A percentile compares a stretch with the other conserved stretches of the same genome.
Evolutionary conservation across 2,888 invertebrate genomes (phyloP).

Genomic region (Drosophila conformis): DNA sequence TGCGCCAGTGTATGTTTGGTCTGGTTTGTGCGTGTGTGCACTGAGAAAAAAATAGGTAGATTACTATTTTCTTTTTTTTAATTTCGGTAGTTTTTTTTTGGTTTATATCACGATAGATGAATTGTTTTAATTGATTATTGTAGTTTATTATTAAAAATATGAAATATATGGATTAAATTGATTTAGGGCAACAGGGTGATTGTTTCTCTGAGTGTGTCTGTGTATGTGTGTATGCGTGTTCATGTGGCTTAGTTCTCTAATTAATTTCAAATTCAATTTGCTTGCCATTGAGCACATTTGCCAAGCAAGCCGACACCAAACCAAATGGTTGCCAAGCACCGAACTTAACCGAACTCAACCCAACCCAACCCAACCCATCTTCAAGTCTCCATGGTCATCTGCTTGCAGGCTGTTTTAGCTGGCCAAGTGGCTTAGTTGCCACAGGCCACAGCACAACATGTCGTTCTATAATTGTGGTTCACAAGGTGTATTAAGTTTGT

Average conservation of each 20-base stretch:
- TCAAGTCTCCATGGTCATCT: slow-evolving; percentile 1
- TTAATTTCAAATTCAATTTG: slow-evolving; percentile 78
- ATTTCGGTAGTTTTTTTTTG: not conserved
- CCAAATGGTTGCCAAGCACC: slow-evolving; percentile 13
- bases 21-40: slow-evolving; percentile 6
- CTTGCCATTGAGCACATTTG: slow-evolving; percentile 53
- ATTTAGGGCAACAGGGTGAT: not conserved
- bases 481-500: slow-evolving; percentile 28
- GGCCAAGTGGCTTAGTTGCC: slow-evolving; percentile 19
- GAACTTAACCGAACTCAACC: not conserved
- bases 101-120: not conserved
- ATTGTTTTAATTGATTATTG: not conserved
- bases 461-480: slow-evolving; percentile 39
- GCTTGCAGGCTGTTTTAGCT: not conserved
- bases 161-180: not conserved
- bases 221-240: slow-evolving; percentile 18
- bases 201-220: not conserved
- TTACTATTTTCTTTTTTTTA: not conserved
- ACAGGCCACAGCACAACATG: slow-evolving; percentile 16
- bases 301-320: slow-evolving; percentile 11
- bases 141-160: not conserved
- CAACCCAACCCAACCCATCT: not conserved
- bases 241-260: slow-evolving; percentile 63
- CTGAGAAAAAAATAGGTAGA: not conserved
- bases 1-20: not conserved